Evolutionary conservation across 2,797 vertebrate species (phyloP).

Genomic region (Astyanax mexicanus): DNA sequence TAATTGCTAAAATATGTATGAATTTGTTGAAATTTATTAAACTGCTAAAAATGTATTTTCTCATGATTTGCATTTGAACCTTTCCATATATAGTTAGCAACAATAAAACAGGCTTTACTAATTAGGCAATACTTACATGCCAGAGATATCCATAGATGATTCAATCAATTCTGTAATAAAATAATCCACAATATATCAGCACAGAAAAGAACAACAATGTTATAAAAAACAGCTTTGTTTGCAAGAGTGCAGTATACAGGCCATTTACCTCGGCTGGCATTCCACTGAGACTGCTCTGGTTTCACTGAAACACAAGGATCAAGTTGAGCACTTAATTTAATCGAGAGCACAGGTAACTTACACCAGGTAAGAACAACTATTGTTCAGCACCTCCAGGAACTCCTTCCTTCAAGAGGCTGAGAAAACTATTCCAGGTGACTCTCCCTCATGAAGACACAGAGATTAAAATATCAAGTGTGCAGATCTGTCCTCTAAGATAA

Average conservation of each 20-base stretch:
- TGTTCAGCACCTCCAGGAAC: no score
- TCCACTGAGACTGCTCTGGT: constrained; percentile 29
- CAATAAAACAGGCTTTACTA: not conserved
- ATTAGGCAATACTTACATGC: constrained; percentile 69
- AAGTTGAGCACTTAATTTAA: constrained; percentile 27
- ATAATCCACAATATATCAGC: constrained; percentile 26
- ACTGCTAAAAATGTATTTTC: no score
- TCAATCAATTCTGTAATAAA: constrained; percentile 60
- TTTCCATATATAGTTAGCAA: no score
- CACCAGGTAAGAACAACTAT: not conserved
- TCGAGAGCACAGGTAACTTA: not conserved
- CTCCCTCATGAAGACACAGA: no score
- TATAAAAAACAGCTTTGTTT: not conserved
- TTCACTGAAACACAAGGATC: constrained; percentile 51
- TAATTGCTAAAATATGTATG: no score
- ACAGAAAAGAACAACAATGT: not conserved
- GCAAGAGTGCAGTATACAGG: not conserved
- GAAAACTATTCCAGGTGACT: no score
- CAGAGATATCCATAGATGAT: constrained; percentile 49
- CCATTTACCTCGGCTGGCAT: constrained; percentile 43
- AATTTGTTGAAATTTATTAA: no score
- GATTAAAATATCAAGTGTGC: no score
- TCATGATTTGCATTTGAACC: no score
- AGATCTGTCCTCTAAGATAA: no score
- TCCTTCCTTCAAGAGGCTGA: no score